A percentile compares a stretch with the other conserved stretches of the same genome.
Evolutionary conservation across 2,113 vertebrate genomes (phyloP).

Genomic region (Dendrocopos noguchii): DNA sequence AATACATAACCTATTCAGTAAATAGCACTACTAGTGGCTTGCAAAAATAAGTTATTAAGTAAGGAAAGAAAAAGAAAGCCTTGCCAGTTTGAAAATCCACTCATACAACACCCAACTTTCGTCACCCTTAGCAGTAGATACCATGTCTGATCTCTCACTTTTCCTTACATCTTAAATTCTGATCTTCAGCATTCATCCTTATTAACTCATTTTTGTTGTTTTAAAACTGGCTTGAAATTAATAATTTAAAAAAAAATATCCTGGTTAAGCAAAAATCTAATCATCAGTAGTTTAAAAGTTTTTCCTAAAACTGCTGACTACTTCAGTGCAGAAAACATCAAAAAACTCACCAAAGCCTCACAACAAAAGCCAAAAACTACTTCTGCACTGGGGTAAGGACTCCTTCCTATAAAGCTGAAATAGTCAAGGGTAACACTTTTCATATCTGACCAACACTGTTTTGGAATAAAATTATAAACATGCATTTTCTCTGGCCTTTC

Average conservation of each 20-base stretch:
- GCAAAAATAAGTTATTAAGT: background rate
- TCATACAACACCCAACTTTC: background rate
- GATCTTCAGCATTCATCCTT: background rate
- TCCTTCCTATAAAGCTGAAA: background rate
- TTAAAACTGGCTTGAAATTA: background rate
- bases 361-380: background rate
- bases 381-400: background rate
- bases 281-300: background rate
- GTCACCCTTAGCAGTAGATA: background rate
- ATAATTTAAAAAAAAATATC: background rate
- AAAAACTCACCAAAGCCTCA: background rate
- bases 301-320: background rate
- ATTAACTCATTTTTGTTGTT: background rate
- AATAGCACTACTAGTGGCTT: background rate
- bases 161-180: background rate
- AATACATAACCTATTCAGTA: constrained; percentile 12
- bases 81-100: background rate
- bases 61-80: background rate
- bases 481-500: background rate
- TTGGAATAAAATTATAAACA: background rate
- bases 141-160: background rate
- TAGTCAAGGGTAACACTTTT: background rate
- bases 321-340: background rate
- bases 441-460: background rate
- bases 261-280: background rate